A percentile compares a stretch with the other conserved stretches of the same genome.
Evolutionary conservation across 2,888 invertebrate species (phyloP).

Genomic region (Tiliacea citrago): DNA sequence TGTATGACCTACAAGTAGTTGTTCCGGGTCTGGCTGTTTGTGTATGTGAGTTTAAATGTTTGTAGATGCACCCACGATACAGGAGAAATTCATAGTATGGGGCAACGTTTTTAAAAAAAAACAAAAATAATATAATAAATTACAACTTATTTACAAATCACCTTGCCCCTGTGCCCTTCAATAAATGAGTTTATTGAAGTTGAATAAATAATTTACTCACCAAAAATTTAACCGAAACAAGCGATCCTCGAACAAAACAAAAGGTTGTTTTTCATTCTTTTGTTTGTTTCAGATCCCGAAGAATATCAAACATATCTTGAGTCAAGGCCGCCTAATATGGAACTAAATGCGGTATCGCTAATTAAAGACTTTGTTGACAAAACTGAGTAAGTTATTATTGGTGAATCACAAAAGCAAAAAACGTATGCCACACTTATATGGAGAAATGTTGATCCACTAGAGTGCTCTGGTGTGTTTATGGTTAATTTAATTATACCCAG

Average conservation of each 20-base stretch:
- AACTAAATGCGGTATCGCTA: slow-evolving; percentile 91
- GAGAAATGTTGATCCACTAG: not conserved
- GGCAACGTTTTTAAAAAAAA: no score
- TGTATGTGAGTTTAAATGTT: no score
- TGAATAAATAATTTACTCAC: slow-evolving; percentile 6
- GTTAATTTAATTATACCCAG: not conserved
- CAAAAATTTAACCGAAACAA: slow-evolving; percentile 22
- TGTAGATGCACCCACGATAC: no score
- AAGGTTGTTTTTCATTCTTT: slow-evolving; percentile 29
- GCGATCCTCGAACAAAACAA: slow-evolving; percentile 1
- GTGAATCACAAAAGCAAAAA: not conserved
- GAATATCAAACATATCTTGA: slow-evolving; percentile 92
- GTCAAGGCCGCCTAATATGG: slow-evolving; percentile 92
- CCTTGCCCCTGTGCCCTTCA: not conserved
- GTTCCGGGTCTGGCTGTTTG: no score
- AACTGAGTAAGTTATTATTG: slow-evolving; percentile 86
- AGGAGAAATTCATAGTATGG: no score
- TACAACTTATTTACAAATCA: not conserved
- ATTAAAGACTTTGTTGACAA: slow-evolving; percentile 90
- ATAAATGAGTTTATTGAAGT: not conserved
- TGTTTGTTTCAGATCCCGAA: slow-evolving; percentile 85
- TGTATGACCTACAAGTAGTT: no score
- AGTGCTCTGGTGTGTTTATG: not conserved
- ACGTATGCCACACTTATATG: not conserved
- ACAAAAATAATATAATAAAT: not conserved